These are phyloP conservation scores for Drosophila nigricruria DNA, from an alignment of 2,888 invertebrate species.

Conservation along the genomic window DNA sequence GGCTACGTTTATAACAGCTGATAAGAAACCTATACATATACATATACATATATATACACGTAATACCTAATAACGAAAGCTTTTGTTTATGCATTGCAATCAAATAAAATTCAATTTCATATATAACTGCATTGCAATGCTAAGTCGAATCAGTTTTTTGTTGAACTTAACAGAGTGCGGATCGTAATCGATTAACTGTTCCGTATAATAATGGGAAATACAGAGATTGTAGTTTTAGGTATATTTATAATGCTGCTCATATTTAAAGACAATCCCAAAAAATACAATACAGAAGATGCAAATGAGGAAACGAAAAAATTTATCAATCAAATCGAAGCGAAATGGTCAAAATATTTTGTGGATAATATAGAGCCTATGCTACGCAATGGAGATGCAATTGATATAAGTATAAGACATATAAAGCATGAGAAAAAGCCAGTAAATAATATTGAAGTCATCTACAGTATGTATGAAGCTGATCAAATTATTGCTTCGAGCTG, in stretches of 20 bases:
- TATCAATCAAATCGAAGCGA: constrained; percentile 8
- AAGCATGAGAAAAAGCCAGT: accelerated
- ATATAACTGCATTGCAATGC: background rate
- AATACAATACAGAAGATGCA: background rate
- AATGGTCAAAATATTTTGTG: constrained; percentile 21
- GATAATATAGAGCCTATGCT: constrained; percentile 13
- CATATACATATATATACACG: too few relatives aligned
- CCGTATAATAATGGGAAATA: background rate
- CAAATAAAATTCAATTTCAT: too few relatives aligned
- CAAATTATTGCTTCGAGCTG: constrained; percentile 13
- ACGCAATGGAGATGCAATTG: background rate
- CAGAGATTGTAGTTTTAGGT: too few relatives aligned
- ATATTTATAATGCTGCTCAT: accelerated
- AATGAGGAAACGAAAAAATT: background rate
- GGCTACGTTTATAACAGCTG: too few relatives aligned
- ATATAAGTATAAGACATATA: background rate
- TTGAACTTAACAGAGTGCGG: background rate
- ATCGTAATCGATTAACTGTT: background rate
- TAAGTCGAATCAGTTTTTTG: background rate
- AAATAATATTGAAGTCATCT: background rate
- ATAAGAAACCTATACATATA: background rate
- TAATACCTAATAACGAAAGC: too few relatives aligned
- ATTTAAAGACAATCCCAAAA: background rate
- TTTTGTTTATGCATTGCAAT: too few relatives aligned
- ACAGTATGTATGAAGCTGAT: background rate